Conservation (phyloP, 1,140 invertebrate genomes). For the Lucilia sericata region DNA sequence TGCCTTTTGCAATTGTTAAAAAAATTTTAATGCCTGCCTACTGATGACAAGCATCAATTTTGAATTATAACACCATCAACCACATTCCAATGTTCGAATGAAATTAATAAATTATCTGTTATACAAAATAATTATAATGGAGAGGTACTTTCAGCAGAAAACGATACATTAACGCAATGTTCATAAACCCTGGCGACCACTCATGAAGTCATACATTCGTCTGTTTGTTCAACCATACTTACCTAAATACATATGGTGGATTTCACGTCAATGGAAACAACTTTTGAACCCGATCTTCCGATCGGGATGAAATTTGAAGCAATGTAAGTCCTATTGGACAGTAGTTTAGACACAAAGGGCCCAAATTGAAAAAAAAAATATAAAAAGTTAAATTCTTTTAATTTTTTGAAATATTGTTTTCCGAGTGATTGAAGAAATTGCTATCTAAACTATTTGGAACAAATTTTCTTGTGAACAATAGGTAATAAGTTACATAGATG, state of each 20-base stretch:
- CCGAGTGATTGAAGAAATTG: too few species aligned
- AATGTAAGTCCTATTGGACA: too few species aligned
- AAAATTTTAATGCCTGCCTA: background rate
- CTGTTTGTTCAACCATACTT: background rate
- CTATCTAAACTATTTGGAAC: too few species aligned
- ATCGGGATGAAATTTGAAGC: too few species aligned
- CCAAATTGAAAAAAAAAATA: too few species aligned
- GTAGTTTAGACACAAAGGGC: too few species aligned
- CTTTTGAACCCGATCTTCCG: too few species aligned
- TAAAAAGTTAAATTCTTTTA: too few species aligned
- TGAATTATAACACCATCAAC: constrained; percentile 1
- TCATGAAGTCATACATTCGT: background rate
- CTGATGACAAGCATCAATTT: constrained; percentile 2
- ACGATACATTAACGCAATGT: background rate
- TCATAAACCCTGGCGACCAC: background rate
- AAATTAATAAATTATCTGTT: background rate
- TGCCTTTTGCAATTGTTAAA: background rate
- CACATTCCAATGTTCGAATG: background rate
- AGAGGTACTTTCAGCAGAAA: background rate
- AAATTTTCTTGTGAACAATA: too few species aligned
- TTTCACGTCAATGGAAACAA: background rate
- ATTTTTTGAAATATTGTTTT: too few species aligned
- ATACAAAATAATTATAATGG: background rate
- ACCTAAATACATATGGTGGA: background rate
- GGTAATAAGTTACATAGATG: too few species aligned